Base-by-base conservation (phyloP, 1,140 invertebrate genomes). In the Wasmannia auropunctata region DNA sequence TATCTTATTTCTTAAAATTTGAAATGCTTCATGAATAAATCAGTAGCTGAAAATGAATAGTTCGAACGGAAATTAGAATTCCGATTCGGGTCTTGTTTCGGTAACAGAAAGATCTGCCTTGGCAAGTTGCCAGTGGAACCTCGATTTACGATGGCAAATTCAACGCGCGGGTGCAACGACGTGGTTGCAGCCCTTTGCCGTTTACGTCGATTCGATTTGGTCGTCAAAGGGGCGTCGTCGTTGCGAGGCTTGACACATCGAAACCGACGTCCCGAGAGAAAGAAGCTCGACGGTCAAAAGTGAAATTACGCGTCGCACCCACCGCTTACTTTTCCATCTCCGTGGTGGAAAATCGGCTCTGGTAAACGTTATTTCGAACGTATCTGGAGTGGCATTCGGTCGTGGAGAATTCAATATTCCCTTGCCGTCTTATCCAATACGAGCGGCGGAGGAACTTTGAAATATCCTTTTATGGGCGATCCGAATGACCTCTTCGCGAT, bases 341-440 rank as follows among this genome's bases (percentile, higher is more conserved):
- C 43, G 31, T n/a, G n/a, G 8, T 77, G 34, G 43, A 54, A n/a
- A 85, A 85, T 85, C 72, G 72, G 16, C 46, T 58, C 16, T 19
- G 16, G 25, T 28, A 51, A 63, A 75, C 31, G 72, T 77, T 85
- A 75, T 77, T 85, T 63, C 31, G 43, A 22, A 62, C 72, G 43
- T 77, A 77, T 63, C 81, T 63, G 14, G 56, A 85, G 72, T 54
- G 72, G 14, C 43, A 58, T 34, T 81, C 19, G 49, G 8, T 37
- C 37, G 37, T 19, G 22, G 7, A 7, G 7, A 77, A 85, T 85
- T 85, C 81, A 85, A 85, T 85, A 85, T 85, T 77, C 72, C 16
- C 65, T n/a, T n/a, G 25, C 51, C 80, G 58, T 56, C 81, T 85
- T 77, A 85, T 51, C 43, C 72, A 51, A 77, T 65, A 65, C 40